Percentiles rank a stretch among this genome's conserved stretches.
phyloP scores from a whole-genome alignment of 1,140 invertebrate genomes.

The Lucilia sericata region DNA sequence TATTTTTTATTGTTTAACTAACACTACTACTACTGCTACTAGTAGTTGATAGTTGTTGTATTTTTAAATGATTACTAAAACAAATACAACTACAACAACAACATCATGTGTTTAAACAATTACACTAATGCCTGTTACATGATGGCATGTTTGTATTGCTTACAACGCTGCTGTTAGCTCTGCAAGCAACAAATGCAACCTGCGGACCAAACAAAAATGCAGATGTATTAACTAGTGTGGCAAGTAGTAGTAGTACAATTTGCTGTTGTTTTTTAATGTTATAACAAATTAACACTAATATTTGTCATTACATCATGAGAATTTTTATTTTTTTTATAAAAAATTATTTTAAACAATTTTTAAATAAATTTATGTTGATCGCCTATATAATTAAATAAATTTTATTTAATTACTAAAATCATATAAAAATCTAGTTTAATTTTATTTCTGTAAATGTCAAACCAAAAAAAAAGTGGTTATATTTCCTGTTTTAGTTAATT shows the following conservation, averaged over 20 bases:
- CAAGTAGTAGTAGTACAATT: background rate
- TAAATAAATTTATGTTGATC: too few relatives aligned
- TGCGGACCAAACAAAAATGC: background rate
- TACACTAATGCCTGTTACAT: slow-evolving; percentile 20
- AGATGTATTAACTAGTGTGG: background rate
- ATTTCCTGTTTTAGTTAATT: background rate
- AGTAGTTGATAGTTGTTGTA: background rate
- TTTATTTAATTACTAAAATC: too few relatives aligned
- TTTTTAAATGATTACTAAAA: background rate
- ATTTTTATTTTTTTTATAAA: background rate
- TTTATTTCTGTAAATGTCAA: background rate
- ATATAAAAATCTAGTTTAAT: background rate
- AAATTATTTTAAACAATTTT: background rate
- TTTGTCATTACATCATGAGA: slow-evolving; percentile 8
- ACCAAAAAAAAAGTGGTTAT: background rate
- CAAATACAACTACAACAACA: background rate
- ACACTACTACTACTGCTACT: background rate
- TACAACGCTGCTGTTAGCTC: too few relatives aligned
- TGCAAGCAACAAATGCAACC: background rate
- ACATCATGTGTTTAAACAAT: slow-evolving; percentile 8
- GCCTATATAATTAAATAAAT: too few relatives aligned
- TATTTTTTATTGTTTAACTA: background rate
- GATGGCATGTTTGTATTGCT: background rate
- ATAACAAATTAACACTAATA: slow-evolving; percentile 7
- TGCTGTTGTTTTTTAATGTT: background rate